Evolutionary conservation across 2,113 vertebrate species (phyloP).

Genomic region (Choloepus hoffmanni): DNA sequence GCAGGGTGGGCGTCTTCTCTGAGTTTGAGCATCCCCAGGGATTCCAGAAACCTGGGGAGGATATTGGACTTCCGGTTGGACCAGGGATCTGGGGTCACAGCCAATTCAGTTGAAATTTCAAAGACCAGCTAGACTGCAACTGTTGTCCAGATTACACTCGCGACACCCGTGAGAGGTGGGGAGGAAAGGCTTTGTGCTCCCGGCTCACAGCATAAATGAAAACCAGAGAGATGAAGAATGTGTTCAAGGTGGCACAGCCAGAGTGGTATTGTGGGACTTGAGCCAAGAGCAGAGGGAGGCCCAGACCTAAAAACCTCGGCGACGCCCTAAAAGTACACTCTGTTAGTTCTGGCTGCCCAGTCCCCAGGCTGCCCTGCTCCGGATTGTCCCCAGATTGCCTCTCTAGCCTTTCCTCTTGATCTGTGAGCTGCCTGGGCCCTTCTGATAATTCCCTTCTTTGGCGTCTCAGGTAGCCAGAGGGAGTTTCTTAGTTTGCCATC

Average conservation of each 20-base stretch:
- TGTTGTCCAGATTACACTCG: not conserved
- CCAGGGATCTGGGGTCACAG: not conserved
- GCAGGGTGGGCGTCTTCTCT: not conserved
- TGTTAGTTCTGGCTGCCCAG: not conserved
- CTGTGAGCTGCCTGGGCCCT: not conserved
- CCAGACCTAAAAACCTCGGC: not conserved
- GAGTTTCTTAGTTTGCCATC: not conserved
- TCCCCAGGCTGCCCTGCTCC: not conserved
- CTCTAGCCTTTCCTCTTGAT: not conserved
- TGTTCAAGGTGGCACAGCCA: not conserved
- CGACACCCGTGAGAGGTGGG: not conserved
- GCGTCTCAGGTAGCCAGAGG: not conserved
- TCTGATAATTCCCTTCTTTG: not conserved
- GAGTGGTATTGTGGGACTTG: not conserved
- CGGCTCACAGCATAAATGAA: not conserved
- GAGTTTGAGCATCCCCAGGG: not conserved
- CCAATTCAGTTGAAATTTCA: conserved; percentile 36
- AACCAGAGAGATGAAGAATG: not conserved
- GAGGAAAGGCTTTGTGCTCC: not conserved
- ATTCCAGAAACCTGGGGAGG: not conserved
- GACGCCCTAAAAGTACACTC: not conserved
- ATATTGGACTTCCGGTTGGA: not conserved
- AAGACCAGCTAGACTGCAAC: not conserved
- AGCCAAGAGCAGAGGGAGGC: not conserved
- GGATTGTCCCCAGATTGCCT: not conserved